Percentiles rank a stretch among this genome's conserved stretches.
phyloP scores from a whole-genome alignment of 2,113 vertebrate species.

The Apodemus speciosus region DNA sequence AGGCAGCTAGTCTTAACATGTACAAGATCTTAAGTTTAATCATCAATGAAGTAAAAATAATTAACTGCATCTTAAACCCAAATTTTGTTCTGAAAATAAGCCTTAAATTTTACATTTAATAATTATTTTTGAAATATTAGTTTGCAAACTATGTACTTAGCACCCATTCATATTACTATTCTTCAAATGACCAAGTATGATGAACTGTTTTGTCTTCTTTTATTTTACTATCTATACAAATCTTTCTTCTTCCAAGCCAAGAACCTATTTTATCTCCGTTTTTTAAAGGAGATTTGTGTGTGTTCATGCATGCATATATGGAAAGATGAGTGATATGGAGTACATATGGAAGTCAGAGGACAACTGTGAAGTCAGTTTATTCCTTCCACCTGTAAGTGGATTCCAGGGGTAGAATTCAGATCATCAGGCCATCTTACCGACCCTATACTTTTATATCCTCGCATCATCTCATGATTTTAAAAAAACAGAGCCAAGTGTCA shows the following conservation, averaged over 20 bases:
- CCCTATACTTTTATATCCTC: not conserved
- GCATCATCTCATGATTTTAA: constrained; percentile 47
- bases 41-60: not conserved
- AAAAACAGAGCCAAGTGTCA: not conserved
- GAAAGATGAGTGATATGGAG: not conserved
- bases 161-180: not conserved
- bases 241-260: not conserved
- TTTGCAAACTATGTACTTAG: constrained; percentile 35
- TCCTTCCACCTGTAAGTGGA: not conserved
- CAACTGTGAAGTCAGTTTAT: not conserved
- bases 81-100: constrained; percentile 59
- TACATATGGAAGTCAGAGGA: not conserved
- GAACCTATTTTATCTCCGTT: not conserved
- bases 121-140: constrained; percentile 38
- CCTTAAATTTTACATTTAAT: not conserved
- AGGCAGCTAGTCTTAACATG: not conserved
- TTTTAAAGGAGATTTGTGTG: not conserved
- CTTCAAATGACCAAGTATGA: not conserved
- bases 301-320: not conserved
- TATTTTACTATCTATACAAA: not conserved
- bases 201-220: not conserved
- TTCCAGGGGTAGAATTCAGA: not conserved
- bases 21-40: not conserved
- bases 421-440: too few species aligned
- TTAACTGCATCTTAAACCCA: not conserved